phyloP scores from a whole-genome alignment of 2,113 vertebrate species.

The Notechis scutatus region DNA sequence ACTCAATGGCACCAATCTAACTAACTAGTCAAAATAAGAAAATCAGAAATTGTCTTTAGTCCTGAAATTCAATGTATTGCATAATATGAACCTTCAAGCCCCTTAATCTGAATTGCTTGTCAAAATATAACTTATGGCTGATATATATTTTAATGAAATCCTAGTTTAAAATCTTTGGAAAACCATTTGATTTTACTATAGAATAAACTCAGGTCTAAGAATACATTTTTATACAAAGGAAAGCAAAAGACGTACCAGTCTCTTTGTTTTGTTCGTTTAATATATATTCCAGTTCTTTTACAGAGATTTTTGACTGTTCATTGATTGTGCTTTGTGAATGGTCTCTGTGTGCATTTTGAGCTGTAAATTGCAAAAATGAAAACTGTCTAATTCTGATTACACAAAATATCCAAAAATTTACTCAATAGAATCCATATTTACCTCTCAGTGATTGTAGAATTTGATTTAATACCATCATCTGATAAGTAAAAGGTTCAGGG shows the following conservation, averaged over 20 bases:
- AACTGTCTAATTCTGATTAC: background rate
- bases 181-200: background rate
- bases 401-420: background rate
- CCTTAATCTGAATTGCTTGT: background rate
- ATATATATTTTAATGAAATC: background rate
- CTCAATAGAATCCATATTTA: background rate
- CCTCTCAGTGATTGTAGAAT: background rate
- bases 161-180: background rate
- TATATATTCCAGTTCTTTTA: background rate
- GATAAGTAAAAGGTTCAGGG: background rate
- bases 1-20: background rate
- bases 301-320: background rate
- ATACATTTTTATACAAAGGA: background rate
- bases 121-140: background rate
- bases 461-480: background rate
- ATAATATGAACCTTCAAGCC: background rate
- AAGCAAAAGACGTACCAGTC: accelerated
- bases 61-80: background rate
- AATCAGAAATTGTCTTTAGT: background rate
- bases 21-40: background rate
- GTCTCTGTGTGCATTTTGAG: background rate
- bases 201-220: background rate
- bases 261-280: background rate
- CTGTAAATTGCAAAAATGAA: conserved; percentile 6
- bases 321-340: background rate